Evolutionary conservation across 2,888 invertebrate genomes (phyloP), one percentile per base, ranked within the genome.

Genomic region (Byasa hedistus): DNA sequence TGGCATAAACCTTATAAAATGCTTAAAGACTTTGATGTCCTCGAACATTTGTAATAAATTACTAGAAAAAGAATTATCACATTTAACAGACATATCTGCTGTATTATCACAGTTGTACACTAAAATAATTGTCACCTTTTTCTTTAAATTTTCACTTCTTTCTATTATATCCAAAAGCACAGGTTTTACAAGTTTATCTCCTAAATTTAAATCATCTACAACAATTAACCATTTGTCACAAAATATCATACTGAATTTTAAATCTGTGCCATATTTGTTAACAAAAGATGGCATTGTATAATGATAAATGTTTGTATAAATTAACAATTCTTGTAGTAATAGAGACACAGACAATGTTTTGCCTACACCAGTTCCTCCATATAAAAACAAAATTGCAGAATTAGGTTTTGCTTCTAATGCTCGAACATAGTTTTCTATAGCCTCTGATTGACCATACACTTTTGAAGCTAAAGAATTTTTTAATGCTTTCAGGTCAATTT

Each of bases 311-410:
- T 91, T 91, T 23, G 85, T 81, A 66, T 76, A 79, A 24, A 76
- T 71, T 71, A 82, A 80, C 24, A 82, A 54, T 60, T 78, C 75
- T 48, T 86, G 78, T 66, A 90, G 70, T 65, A 90, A 73, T 44
- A 87, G 63, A 55, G 87, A 85, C n/a, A 81, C 74, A 24, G 84
- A 76, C 68, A 79, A 85, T 54, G 92, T 88, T 71, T 92, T 92
- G 1, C 91, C 92, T 4, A 90, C 90, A 61, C 92, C 92, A 51
- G 91, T 91, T 2, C 90, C 84, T 63, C 92, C 92, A 79, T 84
- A 86, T 17, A 91, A 74, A 69, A 88, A 76, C 59, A 91, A 64
- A 21, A 91, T 75, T 78, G 87, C 90, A 66, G 74, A 81, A 12
- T 65, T 75, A 15, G 72, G 76, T 68, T 81, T 69, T 39, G 65